Evolutionary conservation across 1,140 invertebrate genomes (phyloP), one percentile per base, ranked within the genome.

Genomic region (Drosophila nigrodunni): DNA sequence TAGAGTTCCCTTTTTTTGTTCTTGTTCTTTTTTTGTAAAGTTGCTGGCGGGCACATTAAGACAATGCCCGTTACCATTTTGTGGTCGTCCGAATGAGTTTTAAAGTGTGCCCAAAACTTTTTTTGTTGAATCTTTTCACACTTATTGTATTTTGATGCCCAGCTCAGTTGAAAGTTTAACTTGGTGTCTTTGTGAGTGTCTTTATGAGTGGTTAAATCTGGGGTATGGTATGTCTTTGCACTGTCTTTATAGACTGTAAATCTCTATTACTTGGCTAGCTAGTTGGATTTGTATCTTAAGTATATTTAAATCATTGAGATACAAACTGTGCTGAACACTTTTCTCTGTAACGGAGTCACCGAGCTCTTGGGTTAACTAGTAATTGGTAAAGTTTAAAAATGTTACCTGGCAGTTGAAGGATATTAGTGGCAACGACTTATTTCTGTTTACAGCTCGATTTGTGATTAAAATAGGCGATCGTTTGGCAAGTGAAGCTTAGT

Each of bases 31-130:
- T 37, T 52, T 46, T 30, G n/a, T 0, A 30, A 37, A 35, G 8
- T 59, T 39, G 44, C 52, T 73, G 37, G 35, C 57, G 62, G 70
- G 62, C 62, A 67, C 71, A 74, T 74, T 74, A 74, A 74, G 71
- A 74, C 71, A 74, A 74, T 61, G 64, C 62, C 41, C 8, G 30
- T 54, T 54, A 61, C 46, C 54, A 72, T 65, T 59, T 49, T 72
- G 61, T 66, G 69, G 61, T 46, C 37, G 34, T 59, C 44, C 3
- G 66, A 74, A 61, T 74, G 71, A 34, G 44, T 61, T 74, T 68
- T 74, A 68, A 74, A 74, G 71, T 68, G 57, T 74, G 64, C 65
- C 57, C 41, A 21, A 74, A 74, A 74, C 10, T 46, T 70, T 64
- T 64, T 9, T 43, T 7, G 57, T 52, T 69, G 35, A 59, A 59